A percentile compares a stretch with the other conserved stretches of the same genome.
These are phyloP conservation scores for Sprattus sprattus DNA, from an alignment of 2,113 vertebrate species.

Conservation along the genomic window DNA sequence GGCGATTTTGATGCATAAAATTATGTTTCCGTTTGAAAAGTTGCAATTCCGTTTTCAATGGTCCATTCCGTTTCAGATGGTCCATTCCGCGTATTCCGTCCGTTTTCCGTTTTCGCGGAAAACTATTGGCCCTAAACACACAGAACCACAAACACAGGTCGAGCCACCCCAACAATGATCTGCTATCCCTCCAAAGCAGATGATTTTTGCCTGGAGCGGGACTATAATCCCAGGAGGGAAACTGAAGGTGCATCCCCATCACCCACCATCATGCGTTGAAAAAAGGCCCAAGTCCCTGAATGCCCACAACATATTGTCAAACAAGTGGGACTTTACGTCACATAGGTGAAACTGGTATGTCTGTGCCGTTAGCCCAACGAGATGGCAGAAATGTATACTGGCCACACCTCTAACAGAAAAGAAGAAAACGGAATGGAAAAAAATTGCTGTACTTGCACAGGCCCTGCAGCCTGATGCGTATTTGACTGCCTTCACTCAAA, in stretches of 20 bases:
- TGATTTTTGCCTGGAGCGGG: constrained; percentile 36
- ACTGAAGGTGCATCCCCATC: not conserved
- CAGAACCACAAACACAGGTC: constrained; percentile 32
- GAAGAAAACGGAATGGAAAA: not conserved
- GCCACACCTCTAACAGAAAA: constrained; percentile 54
- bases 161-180: constrained; percentile 31
- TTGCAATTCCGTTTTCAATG: too few species aligned
- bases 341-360: constrained; percentile 48
- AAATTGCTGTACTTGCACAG: constrained; percentile 6
- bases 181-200: constrained; percentile 30
- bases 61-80: too few species aligned
- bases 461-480: constrained; percentile 35
- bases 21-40: too few species aligned
- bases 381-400: constrained; percentile 50
- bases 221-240: not conserved
- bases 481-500: constrained; percentile 37
- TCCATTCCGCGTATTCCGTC: too few species aligned
- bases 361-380: constrained; percentile 46
- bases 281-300: not conserved
- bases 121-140: too few species aligned
- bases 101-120: too few species aligned
- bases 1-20: too few species aligned
- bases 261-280: not conserved
- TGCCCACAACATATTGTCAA: constrained; percentile 40
- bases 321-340: constrained; percentile 26